Evolutionary conservation across 2,797 vertebrate species (phyloP), one percentile per base, ranked within the genome.

Genomic region (Catharus ustulatus): DNA sequence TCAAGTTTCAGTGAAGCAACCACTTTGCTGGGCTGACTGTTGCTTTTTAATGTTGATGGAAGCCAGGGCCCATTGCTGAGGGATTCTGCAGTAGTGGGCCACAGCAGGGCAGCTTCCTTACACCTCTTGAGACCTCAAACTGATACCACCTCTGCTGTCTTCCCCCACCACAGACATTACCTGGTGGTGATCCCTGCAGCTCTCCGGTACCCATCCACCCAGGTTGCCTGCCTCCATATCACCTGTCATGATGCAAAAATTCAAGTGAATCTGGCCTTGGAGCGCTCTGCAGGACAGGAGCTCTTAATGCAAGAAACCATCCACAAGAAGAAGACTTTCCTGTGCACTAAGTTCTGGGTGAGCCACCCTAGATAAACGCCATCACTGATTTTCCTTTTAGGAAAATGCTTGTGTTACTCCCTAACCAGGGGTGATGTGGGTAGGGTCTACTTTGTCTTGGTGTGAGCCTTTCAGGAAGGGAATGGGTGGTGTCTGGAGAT

Each of bases 171-270:
- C 63, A 97, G 96, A 10, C 92, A 90, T 67, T 97, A 97, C 51
- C 30, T 97, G 64, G 86, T 95, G 66, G 96, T 89, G 69, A 68
- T 95, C 34, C 96, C 96, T 91, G 96, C 92, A 30, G 86, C 89
- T 45, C 90, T 97, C 51, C 72, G 0, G 46, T 94, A 93, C 55
- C 68, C 89, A 2, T 96, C 94, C 62, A 87, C 75, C 13, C 94
- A 96, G 48, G 84, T 85, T 67, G 82, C 89, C 75, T 97, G 96
- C 43, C 87, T 97, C 38, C 96, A 97, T 27, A 61, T 96, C 66
- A 94, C 83, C 89, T 96, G 94, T 10, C 86, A 94, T 4, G 74
- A 88, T 12, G 36, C 24, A 69, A 95, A 90, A 48, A 18, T 96
- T 61, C 91, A 91, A 46, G 87, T 89, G 40, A 96, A 52, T 8